These are phyloP conservation scores for Enteromius afrohamiltoni DNA, from an alignment of 2,797 vertebrate species.

Conservation along the genomic window DNA sequence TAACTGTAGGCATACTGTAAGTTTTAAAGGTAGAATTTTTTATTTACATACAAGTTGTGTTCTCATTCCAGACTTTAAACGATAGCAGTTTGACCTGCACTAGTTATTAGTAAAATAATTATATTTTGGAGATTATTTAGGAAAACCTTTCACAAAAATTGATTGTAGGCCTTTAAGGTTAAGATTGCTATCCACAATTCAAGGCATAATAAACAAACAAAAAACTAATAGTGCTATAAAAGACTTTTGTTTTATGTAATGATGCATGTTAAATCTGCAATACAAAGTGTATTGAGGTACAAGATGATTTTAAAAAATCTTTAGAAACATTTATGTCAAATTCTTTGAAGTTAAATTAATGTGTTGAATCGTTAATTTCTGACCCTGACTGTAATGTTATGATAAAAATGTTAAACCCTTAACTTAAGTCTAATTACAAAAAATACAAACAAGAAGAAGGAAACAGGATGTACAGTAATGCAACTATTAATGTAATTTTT, in stretches of 20 bases:
- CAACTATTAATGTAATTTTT: too few relatives aligned
- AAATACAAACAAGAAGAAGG: background rate
- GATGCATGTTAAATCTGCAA: background rate
- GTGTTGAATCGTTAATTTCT: background rate
- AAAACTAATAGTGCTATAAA: background rate
- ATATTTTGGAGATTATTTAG: background rate
- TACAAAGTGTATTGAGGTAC: background rate
- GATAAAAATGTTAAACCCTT: background rate
- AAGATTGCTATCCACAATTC: background rate
- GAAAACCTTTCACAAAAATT: background rate
- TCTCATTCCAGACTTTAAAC: background rate
- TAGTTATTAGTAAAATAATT: background rate
- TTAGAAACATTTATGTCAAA: background rate
- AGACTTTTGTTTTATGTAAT: background rate
- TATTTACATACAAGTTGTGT: background rate
- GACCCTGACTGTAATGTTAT: background rate
- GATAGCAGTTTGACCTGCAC: background rate
- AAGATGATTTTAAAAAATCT: background rate
- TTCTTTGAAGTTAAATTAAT: background rate
- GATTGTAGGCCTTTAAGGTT: background rate
- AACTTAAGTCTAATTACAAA: background rate
- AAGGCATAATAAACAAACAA: background rate
- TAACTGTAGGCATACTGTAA: too few relatives aligned
- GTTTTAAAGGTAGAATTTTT: background rate
- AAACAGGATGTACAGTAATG: background rate